These are phyloP conservation scores for Folsomia candida DNA, from an alignment of 2,888 invertebrate species.

Conservation along the genomic window DNA sequence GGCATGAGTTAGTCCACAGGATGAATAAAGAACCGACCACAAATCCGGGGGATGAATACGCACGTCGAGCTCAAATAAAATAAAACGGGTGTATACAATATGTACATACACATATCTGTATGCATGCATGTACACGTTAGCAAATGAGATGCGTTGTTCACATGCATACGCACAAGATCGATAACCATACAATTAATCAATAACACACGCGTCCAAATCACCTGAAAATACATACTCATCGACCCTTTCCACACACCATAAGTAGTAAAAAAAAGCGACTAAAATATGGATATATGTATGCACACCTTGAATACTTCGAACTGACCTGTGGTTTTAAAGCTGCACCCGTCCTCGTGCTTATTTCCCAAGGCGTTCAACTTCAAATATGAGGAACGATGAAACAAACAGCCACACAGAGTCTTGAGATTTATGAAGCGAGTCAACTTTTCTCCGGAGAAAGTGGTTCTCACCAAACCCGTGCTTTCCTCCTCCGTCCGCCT, in stretches of 20 bases:
- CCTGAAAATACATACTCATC: not conserved
- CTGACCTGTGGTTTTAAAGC: not conserved
- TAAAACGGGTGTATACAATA: too few species aligned
- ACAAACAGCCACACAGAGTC: conserved; percentile 8
- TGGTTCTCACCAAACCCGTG: not conserved
- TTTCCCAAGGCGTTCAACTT: conserved; percentile 5
- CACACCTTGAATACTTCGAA: not conserved
- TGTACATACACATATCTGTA: too few species aligned
- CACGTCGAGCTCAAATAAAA: too few species aligned
- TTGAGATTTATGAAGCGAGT: conserved; percentile 12
- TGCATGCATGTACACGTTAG: too few species aligned
- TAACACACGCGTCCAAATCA: not conserved
- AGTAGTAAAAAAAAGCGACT: not conserved
- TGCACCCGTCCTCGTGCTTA: not conserved
- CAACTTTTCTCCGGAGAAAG: conserved; percentile 16
- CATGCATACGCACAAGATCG: too few species aligned
- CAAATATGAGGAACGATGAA: conserved; percentile 12
- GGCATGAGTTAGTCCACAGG: too few species aligned
- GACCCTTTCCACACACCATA: not conserved
- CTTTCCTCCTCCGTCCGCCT: not conserved
- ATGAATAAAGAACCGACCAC: too few species aligned
- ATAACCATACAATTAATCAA: conserved; percentile 1
- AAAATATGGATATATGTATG: not conserved
- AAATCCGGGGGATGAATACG: too few species aligned
- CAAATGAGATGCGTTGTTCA: too few species aligned